Evolutionary conservation across 2,888 invertebrate genomes (phyloP).

Genomic region (Poecilobothrus nobilitatus): DNA sequence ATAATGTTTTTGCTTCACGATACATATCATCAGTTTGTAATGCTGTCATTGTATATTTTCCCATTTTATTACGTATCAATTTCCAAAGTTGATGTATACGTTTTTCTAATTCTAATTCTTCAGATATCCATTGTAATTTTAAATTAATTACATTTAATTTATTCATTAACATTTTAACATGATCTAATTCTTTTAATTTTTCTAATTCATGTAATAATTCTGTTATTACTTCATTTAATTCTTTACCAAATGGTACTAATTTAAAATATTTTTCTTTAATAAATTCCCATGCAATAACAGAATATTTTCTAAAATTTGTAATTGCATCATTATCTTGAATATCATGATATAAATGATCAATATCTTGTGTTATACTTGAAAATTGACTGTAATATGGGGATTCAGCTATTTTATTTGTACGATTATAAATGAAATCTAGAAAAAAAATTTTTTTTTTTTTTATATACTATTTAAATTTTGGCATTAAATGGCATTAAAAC

Average conservation of each 20-base stretch:
- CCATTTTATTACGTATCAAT: conserved; percentile 59
- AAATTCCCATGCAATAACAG: conserved; percentile 56
- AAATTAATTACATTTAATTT: conserved; percentile 54
- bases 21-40: conserved; percentile 72
- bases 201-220: conserved; percentile 56
- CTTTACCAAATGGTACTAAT: conserved; percentile 59
- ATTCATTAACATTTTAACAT: conserved; percentile 49
- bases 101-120: conserved; percentile 66
- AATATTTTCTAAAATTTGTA: conserved; percentile 71
- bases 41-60: conserved; percentile 67
- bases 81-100: conserved; percentile 56
- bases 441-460: background rate
- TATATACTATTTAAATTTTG: background rate
- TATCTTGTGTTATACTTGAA: conserved; percentile 68
- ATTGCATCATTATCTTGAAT: conserved; percentile 67
- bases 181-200: conserved; percentile 52
- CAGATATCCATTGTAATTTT: conserved; percentile 61
- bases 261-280: conserved; percentile 59
- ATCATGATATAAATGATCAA: conserved; percentile 71
- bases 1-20: conserved; percentile 76
- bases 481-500: background rate
- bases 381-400: conserved; percentile 75
- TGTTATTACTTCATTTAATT: conserved; percentile 52
- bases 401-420: conserved; percentile 68
- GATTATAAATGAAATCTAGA: conserved; percentile 67